Conservation (phyloP, 2,113 vertebrate genomes). For the Peromyscus leucopus region DNA sequence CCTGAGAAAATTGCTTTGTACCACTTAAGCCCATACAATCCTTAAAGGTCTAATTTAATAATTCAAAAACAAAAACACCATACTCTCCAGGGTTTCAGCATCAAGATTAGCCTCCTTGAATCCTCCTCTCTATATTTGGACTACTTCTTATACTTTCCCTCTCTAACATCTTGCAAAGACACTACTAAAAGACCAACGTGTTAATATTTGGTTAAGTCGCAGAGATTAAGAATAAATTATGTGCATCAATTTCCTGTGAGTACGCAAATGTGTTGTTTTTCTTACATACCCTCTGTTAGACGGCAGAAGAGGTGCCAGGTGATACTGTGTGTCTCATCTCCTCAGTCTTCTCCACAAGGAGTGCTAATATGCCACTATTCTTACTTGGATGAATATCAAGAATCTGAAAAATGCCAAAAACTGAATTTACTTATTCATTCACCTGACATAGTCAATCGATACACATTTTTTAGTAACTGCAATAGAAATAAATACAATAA, state of each 20-base stretch:
- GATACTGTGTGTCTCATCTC: neutral
- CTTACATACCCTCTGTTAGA: neutral
- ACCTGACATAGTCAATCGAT: neutral
- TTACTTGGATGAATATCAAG: neutral
- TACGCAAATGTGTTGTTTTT: neutral
- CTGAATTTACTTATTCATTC: conserved; percentile 6
- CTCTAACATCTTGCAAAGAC: neutral
- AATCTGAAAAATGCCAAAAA: neutral
- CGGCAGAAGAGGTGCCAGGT: neutral
- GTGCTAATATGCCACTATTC: neutral
- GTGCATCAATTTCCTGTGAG: neutral
- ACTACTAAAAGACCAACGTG: neutral
- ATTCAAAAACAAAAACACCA: conserved; percentile 43
- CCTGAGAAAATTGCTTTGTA: conserved; percentile 62
- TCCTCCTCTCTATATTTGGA: neutral
- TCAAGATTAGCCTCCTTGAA: neutral
- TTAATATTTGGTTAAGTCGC: neutral
- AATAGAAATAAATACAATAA: neutral
- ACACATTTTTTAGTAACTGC: neutral
- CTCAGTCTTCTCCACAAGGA: neutral
- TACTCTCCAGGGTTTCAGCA: neutral
- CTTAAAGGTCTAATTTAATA: conserved; percentile 42
- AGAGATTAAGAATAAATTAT: neutral
- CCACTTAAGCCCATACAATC: neutral
- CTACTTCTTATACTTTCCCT: neutral